Base-by-base conservation (phyloP, 2,888 invertebrate species). In the Stenodera caucasica region DNA sequence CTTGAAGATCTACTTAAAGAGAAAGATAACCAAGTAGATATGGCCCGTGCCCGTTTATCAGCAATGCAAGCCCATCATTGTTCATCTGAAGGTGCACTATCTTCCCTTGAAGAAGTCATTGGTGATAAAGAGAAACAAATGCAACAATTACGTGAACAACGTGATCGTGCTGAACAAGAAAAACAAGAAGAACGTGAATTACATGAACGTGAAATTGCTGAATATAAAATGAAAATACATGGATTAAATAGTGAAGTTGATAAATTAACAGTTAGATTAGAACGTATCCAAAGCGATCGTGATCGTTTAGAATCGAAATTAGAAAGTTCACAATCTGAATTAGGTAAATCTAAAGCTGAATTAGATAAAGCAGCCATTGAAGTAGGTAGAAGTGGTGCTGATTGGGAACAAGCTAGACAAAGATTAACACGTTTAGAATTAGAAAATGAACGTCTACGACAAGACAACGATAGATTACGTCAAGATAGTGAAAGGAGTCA, bases 61-160 rank as follows among this genome's bases (percentile, higher is more conserved):
- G 94, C 96, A 61, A 93, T 96, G 89, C 96, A 96, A 83, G 94
- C 94, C 14, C 96, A 96, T 77, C 94, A 95, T 77, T 94, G 93
- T 82, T 90, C 93, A 65, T 94, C 93, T 9, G 96, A 96, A 84
- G 96, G 94, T 55, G 95, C 96, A 2, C 83, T 97, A 56, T 92
- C 94, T 55, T 92, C 93, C 67, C 85, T 98, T 45, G 97, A 98
- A 83, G 97, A 97, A 82, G 94, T 94, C 12, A 93, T 98, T 71
- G 91, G 91, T 53, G 98, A 98, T 78, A 97, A 97, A 82, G 98
- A 98, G 76, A 96, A 96, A 79, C 98, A 98, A 83, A 96, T 99
- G 84, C 90, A 91, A 70, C 96, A 96, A 78, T 82, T 97, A 65
- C 84, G 94, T 70, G 97, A 98, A 77, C 97, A 98, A 78, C 86